These are phyloP conservation scores for Trichomalopsis sarcophagae DNA, from an alignment of 1,140 invertebrate species.

Conservation along the genomic window DNA sequence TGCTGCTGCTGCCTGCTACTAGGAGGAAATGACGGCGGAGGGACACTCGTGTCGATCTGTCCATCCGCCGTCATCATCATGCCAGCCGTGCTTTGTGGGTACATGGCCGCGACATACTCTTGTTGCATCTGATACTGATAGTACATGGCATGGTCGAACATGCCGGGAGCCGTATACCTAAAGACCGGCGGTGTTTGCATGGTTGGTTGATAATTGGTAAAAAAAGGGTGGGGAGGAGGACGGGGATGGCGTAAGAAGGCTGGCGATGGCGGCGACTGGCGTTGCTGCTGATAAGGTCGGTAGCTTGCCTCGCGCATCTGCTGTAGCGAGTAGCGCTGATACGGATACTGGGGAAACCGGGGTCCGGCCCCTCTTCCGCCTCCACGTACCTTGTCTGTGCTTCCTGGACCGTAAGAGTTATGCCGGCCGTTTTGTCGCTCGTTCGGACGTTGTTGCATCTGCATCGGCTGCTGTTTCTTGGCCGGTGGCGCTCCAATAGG, in stretches of 20 bases:
- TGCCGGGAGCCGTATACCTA: conserved; percentile 53
- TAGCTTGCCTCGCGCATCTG: conserved; percentile 53
- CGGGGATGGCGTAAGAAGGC: conserved; percentile 39
- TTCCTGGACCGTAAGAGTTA: conserved; percentile 67
- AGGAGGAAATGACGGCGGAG: conserved; percentile 61
- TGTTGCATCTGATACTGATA: conserved; percentile 62
- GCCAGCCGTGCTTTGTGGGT: conserved; percentile 57
- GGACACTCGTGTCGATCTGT: conserved; percentile 69
- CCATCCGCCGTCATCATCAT: conserved; percentile 66
- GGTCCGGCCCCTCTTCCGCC: conserved; percentile 65
- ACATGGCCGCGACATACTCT: conserved; percentile 61
- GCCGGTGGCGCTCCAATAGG: conserved; percentile 41
- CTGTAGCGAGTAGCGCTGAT: conserved; percentile 58
- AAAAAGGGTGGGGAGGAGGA: conserved; percentile 51
- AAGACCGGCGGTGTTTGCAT: conserved; percentile 31
- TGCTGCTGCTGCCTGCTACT: conserved; percentile 30
- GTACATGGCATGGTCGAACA: conserved; percentile 65
- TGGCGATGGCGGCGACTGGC: conserved; percentile 53
- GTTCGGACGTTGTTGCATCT: conserved; percentile 49
- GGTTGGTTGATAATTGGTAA: conserved; percentile 53
- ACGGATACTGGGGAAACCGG: conserved; percentile 60
- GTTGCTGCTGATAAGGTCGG: conserved; percentile 50
- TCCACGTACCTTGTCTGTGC: conserved; percentile 77
- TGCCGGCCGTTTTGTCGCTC: conserved; percentile 69
- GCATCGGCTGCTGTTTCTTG: conserved; percentile 58